phyloP scores from a whole-genome alignment of 2,113 vertebrate genomes.

The Microcebus lehilahytsara region DNA sequence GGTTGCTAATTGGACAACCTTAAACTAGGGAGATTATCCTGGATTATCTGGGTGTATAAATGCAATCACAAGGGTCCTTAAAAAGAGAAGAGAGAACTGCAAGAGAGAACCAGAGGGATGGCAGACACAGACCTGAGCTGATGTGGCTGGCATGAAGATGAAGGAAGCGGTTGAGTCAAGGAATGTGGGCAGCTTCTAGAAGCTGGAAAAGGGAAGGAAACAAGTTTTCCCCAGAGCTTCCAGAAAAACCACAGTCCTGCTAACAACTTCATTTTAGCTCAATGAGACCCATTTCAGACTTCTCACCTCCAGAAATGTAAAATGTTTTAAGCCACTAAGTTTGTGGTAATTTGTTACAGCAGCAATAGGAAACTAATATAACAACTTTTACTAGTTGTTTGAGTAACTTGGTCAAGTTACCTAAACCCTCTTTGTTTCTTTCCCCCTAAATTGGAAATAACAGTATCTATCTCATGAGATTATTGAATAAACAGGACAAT shows the following conservation, averaged over 20 bases:
- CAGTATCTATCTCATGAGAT: not conserved
- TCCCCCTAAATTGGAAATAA: not conserved
- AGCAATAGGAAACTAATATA: not conserved
- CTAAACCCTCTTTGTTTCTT: not conserved
- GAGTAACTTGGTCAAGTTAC: not conserved
- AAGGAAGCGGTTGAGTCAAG: not conserved
- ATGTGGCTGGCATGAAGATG: not conserved
- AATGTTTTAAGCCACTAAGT: not conserved
- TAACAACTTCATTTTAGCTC: not conserved
- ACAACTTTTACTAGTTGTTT: not conserved
- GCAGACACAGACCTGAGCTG: not conserved
- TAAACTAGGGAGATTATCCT: not conserved
- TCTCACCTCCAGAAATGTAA: not conserved
- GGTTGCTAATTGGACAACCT: not conserved
- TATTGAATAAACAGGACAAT: not conserved
- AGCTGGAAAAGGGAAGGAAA: not conserved
- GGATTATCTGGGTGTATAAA: not conserved
- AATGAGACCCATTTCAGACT: not conserved
- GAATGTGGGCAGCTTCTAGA: not conserved
- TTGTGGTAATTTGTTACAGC: not conserved
- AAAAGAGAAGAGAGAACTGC: not conserved
- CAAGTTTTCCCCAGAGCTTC: not conserved
- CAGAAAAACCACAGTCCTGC: not conserved
- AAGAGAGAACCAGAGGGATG: not conserved
- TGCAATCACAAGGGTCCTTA: not conserved